phyloP scores from a whole-genome alignment of 2,888 invertebrate genomes.

The Eupithecia dodoneata region DNA sequence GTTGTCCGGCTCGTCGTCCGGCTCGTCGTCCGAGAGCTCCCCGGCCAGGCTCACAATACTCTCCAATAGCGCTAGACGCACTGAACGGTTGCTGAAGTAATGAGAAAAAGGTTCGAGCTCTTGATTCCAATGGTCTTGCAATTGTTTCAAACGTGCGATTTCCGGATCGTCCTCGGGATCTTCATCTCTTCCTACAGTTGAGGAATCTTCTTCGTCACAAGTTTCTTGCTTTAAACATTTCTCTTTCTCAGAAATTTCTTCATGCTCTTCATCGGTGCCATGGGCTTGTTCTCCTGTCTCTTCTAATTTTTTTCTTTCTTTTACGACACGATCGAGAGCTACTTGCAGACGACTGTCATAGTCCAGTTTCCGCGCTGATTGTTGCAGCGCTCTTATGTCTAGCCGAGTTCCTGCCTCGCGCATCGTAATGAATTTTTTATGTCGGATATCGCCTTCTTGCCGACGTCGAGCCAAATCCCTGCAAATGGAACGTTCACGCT shows the following conservation, averaged over 20 bases:
- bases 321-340: slow-evolving; percentile 15
- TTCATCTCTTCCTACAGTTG: not conserved
- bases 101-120: not conserved
- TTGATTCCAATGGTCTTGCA: not conserved
- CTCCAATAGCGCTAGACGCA: not conserved
- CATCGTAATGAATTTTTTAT: not conserved
- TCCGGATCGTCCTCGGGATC: not conserved
- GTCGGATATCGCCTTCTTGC: slow-evolving; percentile 2
- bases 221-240: not conserved
- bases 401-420: not conserved
- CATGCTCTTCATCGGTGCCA: not conserved
- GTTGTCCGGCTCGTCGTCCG: not conserved
- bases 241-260: not conserved
- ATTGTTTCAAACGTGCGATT: not conserved
- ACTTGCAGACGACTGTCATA: not conserved
- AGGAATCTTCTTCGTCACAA: not conserved
- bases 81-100: too few relatives aligned
- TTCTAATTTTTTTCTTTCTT: not conserved
- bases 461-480: slow-evolving; percentile 2
- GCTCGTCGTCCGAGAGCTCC: not conserved
- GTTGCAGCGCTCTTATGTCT: not conserved
- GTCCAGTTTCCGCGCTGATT: not conserved
- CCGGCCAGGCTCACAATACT: not conserved
- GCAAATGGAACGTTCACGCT: slow-evolving; percentile 2
- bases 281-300: not conserved